A percentile compares a stretch with the other conserved stretches of the same genome.
Conservation (phyloP, 2,113 vertebrate species). For the Urocitellus parryii region DNA sequence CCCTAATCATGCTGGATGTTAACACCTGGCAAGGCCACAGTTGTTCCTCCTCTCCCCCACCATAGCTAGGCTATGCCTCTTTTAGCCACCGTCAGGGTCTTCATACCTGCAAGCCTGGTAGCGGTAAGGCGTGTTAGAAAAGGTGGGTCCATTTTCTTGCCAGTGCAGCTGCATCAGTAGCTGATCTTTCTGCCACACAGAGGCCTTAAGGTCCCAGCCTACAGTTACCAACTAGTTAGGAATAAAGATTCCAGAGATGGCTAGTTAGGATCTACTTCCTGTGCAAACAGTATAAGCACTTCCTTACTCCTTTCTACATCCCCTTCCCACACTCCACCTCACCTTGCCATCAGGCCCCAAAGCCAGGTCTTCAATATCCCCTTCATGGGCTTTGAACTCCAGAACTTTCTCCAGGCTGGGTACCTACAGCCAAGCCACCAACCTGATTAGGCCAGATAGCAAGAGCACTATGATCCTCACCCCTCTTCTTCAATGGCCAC, state of each 20-base stretch:
- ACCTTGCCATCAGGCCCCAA: slow-evolving; percentile 95
- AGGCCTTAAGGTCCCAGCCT: slow-evolving; percentile 94
- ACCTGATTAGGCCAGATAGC: background rate
- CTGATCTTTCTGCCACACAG: slow-evolving; percentile 94
- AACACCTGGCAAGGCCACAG: background rate
- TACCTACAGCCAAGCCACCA: slow-evolving; percentile 86
- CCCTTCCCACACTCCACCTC: background rate
- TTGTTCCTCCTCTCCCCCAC: background rate
- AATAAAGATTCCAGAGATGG: slow-evolving; percentile 61
- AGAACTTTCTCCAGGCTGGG: slow-evolving; percentile 93
- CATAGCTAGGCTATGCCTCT: background rate
- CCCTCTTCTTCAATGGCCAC: background rate
- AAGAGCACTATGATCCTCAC: fast-evolving
- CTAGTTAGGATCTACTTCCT: slow-evolving; percentile 45
- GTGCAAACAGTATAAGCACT: background rate
- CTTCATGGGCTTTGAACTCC: slow-evolving; percentile 95
- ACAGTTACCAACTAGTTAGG: slow-evolving; percentile 92
- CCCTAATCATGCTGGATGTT: background rate
- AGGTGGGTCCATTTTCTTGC: slow-evolving; percentile 92
- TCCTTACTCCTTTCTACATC: background rate
- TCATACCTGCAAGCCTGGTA: slow-evolving; percentile 95
- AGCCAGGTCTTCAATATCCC: slow-evolving; percentile 94
- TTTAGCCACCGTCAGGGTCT: background rate
- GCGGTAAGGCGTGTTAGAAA: slow-evolving; percentile 92
- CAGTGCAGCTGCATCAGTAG: slow-evolving; percentile 91